Base-by-base conservation (phyloP, 64 coral and sea anemone species). In the Actinia equina region DNA sequence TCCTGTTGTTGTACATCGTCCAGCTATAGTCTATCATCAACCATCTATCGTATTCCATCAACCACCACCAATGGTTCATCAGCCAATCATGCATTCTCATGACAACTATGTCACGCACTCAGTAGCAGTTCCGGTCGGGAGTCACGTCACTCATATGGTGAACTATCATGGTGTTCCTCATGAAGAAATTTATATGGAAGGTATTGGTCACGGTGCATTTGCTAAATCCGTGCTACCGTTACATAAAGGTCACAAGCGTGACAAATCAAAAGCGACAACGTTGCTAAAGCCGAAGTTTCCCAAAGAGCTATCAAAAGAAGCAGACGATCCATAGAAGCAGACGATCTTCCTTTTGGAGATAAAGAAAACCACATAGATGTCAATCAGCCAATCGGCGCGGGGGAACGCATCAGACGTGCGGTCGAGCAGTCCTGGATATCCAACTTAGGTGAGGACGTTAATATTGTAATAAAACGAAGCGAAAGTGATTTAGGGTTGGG, bases 1-100 rank as follows among this genome's bases (percentile, higher is more conserved):
- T 17, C 90, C 96, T 43, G 96, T 99, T 2, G 93, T 99, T 1
- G 96, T 99, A 44, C 96, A 99, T 60, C 91, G 96, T 20, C 96
- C 96, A 82, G 96, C 96, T 20, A 94, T 99, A 83, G 96, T 99
- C 19, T 99, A 99, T n/a, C 96, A 99, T 87, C 96, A 99, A 49
- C 96, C 96, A 27, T 79, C 93, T 19, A 90, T 99, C 1, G 90
- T 99, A 19, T 99, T 99, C 77, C 96, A 99, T 77, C 96, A 99
- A 26, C 96, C 96, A 22, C 96, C 96, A 85, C 96, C 96, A 6
- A 86, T 99, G 19, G 94, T 96, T 2, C 85, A 93, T 59, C 94
- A 96, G 19, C 94, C 94, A 88, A 90, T 96, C 58, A 59, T 96
- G n/a, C 88, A 93, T 16, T 96, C 94, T 22, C 94, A 96, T 69